phyloP scores from a whole-genome alignment of 2,797 vertebrate genomes.

The Sciurus vulgaris region DNA sequence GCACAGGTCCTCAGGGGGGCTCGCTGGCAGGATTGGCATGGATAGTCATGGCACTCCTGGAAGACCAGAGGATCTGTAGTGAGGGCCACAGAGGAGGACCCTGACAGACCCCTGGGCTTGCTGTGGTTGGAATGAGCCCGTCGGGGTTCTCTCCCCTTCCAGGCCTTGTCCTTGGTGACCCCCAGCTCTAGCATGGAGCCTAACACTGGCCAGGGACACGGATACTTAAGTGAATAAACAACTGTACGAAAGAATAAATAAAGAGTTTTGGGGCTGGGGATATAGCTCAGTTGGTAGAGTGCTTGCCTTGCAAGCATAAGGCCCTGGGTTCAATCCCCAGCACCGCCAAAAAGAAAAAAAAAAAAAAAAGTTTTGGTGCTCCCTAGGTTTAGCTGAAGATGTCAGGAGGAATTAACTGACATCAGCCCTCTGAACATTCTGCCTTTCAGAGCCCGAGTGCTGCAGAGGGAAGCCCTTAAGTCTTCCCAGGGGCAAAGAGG shows the following conservation, averaged over 20 bases:
- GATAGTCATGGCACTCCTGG: neutral
- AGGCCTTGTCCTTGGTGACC: neutral
- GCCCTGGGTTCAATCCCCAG: no score
- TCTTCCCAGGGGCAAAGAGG: neutral
- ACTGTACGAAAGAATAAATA: neutral
- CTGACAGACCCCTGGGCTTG: neutral
- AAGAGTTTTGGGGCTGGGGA: neutral
- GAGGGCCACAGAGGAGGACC: neutral
- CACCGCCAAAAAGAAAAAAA: no score
- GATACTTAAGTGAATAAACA: neutral
- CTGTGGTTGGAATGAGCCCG: neutral
- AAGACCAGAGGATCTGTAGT: neutral
- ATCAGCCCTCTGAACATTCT: accelerated
- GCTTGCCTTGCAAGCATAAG: no score
- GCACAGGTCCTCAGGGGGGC: neutral
- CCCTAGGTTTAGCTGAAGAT: neutral
- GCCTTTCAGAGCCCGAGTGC: neutral
- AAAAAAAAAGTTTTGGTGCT: neutral
- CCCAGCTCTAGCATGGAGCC: neutral
- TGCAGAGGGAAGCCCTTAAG: neutral
- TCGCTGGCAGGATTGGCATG: neutral
- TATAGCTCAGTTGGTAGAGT: no score
- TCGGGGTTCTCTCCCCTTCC: neutral
- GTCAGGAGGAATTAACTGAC: accelerated
- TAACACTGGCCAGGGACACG: neutral